Evolutionary conservation across 2,113 vertebrate genomes (phyloP).

Genomic region (Emydocephalus ijimae): DNA sequence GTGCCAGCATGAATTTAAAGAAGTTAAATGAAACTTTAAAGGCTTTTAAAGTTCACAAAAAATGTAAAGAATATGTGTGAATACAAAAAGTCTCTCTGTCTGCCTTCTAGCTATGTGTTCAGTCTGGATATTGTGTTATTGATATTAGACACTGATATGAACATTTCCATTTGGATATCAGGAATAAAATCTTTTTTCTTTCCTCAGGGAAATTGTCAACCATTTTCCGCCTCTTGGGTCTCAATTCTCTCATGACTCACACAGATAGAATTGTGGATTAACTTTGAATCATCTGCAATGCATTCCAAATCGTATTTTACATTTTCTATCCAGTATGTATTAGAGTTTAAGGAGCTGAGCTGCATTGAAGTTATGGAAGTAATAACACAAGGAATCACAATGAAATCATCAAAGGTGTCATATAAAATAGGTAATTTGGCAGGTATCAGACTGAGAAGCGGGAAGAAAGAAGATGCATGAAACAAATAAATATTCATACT

Average conservation of each 20-base stretch:
- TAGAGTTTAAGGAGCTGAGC: constrained; percentile 24
- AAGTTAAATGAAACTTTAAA: constrained; percentile 19
- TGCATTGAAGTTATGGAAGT: constrained; percentile 6
- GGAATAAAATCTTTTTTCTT: constrained; percentile 58
- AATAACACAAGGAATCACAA: constrained; percentile 5
- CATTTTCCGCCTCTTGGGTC: constrained; percentile 50
- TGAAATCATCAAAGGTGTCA: constrained; percentile 14
- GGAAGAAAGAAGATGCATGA: not conserved
- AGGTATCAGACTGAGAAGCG: not conserved
- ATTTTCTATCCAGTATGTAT: constrained; percentile 18
- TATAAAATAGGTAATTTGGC: not conserved
- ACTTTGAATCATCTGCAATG: constrained; percentile 45
- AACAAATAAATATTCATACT: constrained; percentile 5
- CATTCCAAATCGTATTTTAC: constrained; percentile 37
- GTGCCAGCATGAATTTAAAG: constrained; percentile 71
- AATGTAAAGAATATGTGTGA: constrained; percentile 46
- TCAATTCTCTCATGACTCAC: constrained; percentile 50
- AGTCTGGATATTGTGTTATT: constrained; percentile 60
- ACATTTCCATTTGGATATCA: constrained; percentile 62
- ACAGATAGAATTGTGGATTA: constrained; percentile 49
- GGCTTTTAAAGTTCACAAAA: constrained; percentile 62
- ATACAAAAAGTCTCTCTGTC: constrained; percentile 51
- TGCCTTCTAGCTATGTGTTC: constrained; percentile 54
- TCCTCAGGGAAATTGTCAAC: constrained; percentile 40
- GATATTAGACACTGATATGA: constrained; percentile 65